Evolutionary conservation across 2,888 invertebrate species (phyloP), one percentile per base, ranked within the genome.

Genomic region (Pseudococcus longispinus): DNA sequence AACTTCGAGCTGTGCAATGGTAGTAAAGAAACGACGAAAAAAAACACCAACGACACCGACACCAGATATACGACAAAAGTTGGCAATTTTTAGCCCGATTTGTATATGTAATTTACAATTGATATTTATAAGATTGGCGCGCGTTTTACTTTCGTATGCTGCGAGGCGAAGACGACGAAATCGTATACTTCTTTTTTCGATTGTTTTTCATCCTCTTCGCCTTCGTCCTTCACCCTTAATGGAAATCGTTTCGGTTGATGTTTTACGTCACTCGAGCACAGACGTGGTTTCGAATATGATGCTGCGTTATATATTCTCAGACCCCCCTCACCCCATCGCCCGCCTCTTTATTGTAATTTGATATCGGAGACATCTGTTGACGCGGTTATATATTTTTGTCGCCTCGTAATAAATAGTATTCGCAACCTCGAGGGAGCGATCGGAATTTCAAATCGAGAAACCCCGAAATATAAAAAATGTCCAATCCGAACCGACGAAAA

Each of bases 351-450:
- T 70, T 70, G 70, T 70, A 70, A 70, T 70, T 70, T 70, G 70
- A 70, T 70, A 70, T 70, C 70, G 70, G 70, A 70, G 70, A 70
- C 70, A 70, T 70, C 70, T 70, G 70, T 70, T 70, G 70, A 70
- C 70, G 70, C 29, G 26, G 70, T 26, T 70, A 70, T 70, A 60
- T 60, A 60, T 60, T 60, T 70, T 70, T 70, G 26, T 26, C 70
- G 70, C 70, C 70, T 70, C 8, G 29, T 70, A 70, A 70, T 70
- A 70, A 70, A 70, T 70, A 29, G 70, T 18, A 29, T 70, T 65
- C 18, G 70, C 32, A 29, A 70, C 70, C 70, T 70, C 70, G 70
- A 70, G 70, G 70, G 70, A 70, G 29, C 70, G 70, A 70, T 70
- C 26, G 29, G 70, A 70, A 70, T 29, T 70, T 70, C 70, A 70